phyloP scores from a whole-genome alignment of 2,797 vertebrate genomes.

The Crenuchus spilurus region DNA sequence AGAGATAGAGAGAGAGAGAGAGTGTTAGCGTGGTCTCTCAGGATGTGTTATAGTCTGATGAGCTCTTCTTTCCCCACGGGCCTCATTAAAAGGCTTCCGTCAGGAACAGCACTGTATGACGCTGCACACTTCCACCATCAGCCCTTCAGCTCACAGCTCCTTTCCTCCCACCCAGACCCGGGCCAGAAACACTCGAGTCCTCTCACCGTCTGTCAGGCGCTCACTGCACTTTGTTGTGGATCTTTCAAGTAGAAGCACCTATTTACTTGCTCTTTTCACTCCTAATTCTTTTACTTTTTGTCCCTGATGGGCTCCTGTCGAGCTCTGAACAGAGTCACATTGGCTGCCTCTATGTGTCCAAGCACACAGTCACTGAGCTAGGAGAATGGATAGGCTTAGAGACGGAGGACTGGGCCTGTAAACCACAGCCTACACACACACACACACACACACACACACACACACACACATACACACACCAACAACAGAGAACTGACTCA shows the following conservation, averaged over 20 bases:
- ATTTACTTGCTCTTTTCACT: slow-evolving; percentile 97
- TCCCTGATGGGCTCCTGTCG: slow-evolving; percentile 81
- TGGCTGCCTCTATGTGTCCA: slow-evolving; percentile 75
- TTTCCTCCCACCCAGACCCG: slow-evolving; percentile 91
- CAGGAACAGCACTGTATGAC: slow-evolving; percentile 90
- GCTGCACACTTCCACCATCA: slow-evolving; percentile 86
- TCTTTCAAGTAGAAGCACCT: slow-evolving; percentile 93
- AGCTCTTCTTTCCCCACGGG: slow-evolving; percentile 58
- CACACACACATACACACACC: background rate
- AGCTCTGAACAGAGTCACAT: slow-evolving; percentile 83
- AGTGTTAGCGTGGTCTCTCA: slow-evolving; percentile 57
- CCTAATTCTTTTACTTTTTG: slow-evolving; percentile 88
- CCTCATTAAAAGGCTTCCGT: slow-evolving; percentile 98
- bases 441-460: background rate
- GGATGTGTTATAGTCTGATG: slow-evolving; percentile 71
- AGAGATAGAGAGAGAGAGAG: slow-evolving; percentile 60
- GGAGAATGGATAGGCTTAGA: slow-evolving; percentile 75
- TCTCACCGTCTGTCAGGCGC: slow-evolving; percentile 71
- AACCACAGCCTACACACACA: background rate
- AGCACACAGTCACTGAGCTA: slow-evolving; percentile 81
- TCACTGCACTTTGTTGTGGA: slow-evolving; percentile 87
- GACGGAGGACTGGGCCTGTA: background rate
- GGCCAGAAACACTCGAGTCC: slow-evolving; percentile 86
- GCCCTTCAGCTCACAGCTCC: slow-evolving; percentile 89
- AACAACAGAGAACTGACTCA: no score